phyloP scores from a whole-genome alignment of 2,797 vertebrate genomes.

The Acipenser oxyrinchus region DNA sequence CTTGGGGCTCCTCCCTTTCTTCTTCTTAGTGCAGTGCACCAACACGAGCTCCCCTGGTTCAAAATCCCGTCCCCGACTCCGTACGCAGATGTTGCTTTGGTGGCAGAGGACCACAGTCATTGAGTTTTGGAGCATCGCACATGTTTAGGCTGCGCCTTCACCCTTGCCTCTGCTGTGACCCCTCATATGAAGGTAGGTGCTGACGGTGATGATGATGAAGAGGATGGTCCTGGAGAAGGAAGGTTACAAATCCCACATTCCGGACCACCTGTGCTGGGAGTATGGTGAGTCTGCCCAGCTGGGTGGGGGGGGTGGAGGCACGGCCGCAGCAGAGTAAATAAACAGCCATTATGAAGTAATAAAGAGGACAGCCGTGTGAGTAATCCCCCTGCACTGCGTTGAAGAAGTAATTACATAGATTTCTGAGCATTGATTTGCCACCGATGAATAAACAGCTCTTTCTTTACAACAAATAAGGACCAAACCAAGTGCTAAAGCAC shows the following conservation, averaged over 20 bases:
- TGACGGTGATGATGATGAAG: slow-evolving; percentile 61
- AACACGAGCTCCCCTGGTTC: too few relatives aligned
- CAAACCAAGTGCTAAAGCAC: slow-evolving; percentile 17
- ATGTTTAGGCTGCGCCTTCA: not conserved
- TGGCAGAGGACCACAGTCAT: too few relatives aligned
- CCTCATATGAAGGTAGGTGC: slow-evolving; percentile 48
- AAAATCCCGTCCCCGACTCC: too few relatives aligned
- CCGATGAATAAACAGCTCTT: slow-evolving; percentile 44
- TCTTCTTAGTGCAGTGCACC: too few relatives aligned
- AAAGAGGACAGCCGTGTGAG: slow-evolving; percentile 45
- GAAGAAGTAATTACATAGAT: slow-evolving; percentile 48
- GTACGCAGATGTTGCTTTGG: too few relatives aligned
- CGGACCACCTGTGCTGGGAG: slow-evolving; percentile 72
- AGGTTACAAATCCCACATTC: slow-evolving; percentile 80
- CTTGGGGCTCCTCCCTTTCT: too few relatives aligned
- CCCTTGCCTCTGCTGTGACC: slow-evolving; percentile 4
- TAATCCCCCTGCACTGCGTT: slow-evolving; percentile 45
- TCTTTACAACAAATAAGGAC: slow-evolving; percentile 19
- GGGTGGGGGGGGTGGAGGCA: slow-evolving; percentile 31
- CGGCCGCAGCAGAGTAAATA: slow-evolving; percentile 53
- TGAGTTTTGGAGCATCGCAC: too few relatives aligned
- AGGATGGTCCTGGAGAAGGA: slow-evolving; percentile 87
- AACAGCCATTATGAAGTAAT: slow-evolving; percentile 54
- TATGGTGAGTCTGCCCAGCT: slow-evolving; percentile 76
- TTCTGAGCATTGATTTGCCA: slow-evolving; percentile 27